Percentiles rank a stretch among this genome's conserved stretches.
Conservation (phyloP, 1,140 invertebrate species). For the Leucophenga varia region DNA sequence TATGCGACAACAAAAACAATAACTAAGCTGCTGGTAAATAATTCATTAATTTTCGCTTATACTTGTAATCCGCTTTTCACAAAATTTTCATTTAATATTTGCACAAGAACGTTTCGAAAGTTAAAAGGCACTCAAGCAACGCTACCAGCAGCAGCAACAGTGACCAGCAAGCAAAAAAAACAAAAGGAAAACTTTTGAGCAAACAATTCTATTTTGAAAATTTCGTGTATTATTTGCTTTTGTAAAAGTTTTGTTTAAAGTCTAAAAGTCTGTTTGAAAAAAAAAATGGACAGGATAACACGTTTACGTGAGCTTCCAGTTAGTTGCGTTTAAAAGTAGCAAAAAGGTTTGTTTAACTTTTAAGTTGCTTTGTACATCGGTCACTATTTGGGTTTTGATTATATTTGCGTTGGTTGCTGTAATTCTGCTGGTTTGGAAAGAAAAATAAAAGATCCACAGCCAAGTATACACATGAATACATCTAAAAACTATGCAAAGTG, state of each 20-base stretch:
- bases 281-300: no score
- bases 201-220: constrained; percentile 47
- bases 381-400: no score
- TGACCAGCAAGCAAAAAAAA: not conserved
- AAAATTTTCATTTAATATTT: constrained; percentile 36
- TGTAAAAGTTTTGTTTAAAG: constrained; percentile 23
- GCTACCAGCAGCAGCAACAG: constrained; percentile 21
- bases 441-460: no score
- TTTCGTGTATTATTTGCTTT: constrained; percentile 42
- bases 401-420: no score
- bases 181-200: constrained; percentile 13
- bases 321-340: no score
- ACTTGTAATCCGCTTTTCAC: constrained; percentile 36
- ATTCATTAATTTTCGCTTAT: constrained; percentile 44
- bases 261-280: constrained; percentile 29
- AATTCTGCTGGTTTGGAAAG: no score
- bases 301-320: no score
- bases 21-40: constrained; percentile 38
- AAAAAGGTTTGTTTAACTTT: no score
- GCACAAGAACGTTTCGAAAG: constrained; percentile 27
- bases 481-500: no score
- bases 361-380: no score
- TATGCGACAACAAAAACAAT: no score
- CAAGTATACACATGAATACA: no score
- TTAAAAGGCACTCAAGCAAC: constrained; percentile 4